phyloP scores from a whole-genome alignment of 2,888 invertebrate genomes.

The Choreutis nemorana region DNA sequence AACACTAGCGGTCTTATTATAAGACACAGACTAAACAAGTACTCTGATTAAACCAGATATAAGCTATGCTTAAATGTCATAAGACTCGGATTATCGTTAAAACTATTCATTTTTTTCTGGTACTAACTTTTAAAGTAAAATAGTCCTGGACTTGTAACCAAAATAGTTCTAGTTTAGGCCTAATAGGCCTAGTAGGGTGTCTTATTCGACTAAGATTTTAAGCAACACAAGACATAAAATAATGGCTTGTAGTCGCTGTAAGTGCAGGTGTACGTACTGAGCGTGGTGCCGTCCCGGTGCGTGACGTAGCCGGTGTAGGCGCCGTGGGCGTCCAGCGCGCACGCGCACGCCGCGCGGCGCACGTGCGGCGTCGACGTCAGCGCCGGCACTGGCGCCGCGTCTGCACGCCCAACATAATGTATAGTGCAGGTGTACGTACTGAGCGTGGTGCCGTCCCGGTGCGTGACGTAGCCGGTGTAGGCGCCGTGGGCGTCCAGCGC shows the following conservation, averaged over 20 bases:
- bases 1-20: no score
- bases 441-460: constrained; percentile 53
- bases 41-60: no score
- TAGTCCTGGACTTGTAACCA: no score
- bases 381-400: constrained; percentile 28
- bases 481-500: no score
- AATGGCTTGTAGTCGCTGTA: not conserved
- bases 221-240: not conserved
- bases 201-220: no score
- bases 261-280: constrained; percentile 28
- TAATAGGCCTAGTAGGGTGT: no score
- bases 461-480: constrained; percentile 43
- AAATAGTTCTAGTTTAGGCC: no score
- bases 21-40: not conserved
- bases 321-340: constrained; percentile 25
- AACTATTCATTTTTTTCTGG: no score
- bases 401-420: constrained; percentile 19
- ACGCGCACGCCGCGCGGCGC: constrained; percentile 15
- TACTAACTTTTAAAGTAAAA: no score
- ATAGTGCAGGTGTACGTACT: constrained; percentile 40
- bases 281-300: constrained; percentile 53
- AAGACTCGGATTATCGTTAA: no score
- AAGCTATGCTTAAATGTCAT: no score
- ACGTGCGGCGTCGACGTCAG: constrained; percentile 49
- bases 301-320: constrained; percentile 46